Evolutionary conservation across 2,797 vertebrate species (phyloP).

Genomic region (Philypnodon macrostomus): DNA sequence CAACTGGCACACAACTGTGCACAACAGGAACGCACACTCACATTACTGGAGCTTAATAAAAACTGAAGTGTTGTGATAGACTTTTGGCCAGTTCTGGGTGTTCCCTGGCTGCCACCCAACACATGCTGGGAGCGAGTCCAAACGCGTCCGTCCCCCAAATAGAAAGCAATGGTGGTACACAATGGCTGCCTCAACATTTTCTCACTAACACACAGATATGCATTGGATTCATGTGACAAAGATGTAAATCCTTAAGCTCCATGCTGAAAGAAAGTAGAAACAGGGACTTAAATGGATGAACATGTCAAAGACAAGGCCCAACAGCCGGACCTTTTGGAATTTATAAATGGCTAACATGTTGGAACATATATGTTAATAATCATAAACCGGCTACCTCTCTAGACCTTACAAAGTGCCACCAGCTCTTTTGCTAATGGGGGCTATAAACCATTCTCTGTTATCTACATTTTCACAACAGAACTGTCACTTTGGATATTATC

Average conservation of each 20-base stretch:
- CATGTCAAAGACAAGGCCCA: conserved; percentile 4
- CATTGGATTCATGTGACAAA: background rate
- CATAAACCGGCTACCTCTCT: too few species aligned
- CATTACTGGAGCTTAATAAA: conserved; percentile 34
- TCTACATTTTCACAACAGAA: too few species aligned
- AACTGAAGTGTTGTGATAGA: conserved; percentile 34
- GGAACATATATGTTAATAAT: background rate
- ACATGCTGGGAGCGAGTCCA: conserved; percentile 39
- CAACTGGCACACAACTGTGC: conserved; percentile 4
- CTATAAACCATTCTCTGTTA: too few species aligned
- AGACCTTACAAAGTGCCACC: too few species aligned
- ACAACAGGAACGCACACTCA: conserved; percentile 16
- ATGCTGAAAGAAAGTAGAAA: conserved; percentile 6
- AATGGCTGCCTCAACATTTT: conserved; percentile 21
- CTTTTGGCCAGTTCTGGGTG: conserved; percentile 17
- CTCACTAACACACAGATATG: background rate
- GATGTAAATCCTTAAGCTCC: background rate
- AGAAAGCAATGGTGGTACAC: conserved; percentile 19
- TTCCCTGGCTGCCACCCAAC: conserved; percentile 29
- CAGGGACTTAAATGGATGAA: conserved; percentile 3
- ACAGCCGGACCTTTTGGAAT: background rate
- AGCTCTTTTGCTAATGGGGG: too few species aligned
- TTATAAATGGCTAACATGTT: background rate
- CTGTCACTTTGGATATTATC: too few species aligned
- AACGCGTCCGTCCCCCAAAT: conserved; percentile 20